These are phyloP conservation scores for Pygoscelis adeliae DNA, from an alignment of 2,113 vertebrate genomes.

Conservation along the genomic window DNA sequence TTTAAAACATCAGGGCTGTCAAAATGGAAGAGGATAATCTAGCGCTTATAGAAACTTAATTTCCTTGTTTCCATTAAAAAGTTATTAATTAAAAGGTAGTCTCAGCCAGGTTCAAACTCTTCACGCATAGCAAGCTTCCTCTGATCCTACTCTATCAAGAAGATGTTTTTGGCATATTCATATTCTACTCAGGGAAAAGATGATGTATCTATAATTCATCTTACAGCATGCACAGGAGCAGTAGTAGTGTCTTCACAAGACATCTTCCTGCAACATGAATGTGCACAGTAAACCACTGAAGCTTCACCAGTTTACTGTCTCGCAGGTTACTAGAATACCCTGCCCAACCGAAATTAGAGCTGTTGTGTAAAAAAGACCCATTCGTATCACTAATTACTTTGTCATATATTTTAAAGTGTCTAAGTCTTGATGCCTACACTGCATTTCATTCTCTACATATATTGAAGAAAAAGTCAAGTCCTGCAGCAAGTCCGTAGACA, in stretches of 20 bases:
- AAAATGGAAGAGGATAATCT: background rate
- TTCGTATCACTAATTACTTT: background rate
- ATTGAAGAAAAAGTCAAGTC: background rate
- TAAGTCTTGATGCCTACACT: fast-evolving
- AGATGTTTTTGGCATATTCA: background rate
- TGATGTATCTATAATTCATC: background rate
- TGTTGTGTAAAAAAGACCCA: background rate
- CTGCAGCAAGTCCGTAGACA: background rate
- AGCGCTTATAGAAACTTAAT: slow-evolving; percentile 6
- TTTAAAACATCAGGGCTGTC: slow-evolving; percentile 2
- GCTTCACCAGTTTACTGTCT: background rate
- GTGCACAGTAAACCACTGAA: background rate
- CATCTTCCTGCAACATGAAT: background rate
- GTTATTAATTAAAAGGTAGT: slow-evolving; percentile 26
- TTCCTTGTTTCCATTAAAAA: slow-evolving; percentile 18
- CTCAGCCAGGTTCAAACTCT: background rate
- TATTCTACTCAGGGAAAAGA: background rate
- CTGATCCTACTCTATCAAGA: background rate
- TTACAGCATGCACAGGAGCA: background rate
- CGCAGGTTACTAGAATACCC: background rate
- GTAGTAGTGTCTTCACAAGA: background rate
- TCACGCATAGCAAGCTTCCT: background rate
- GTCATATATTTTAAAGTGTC: background rate
- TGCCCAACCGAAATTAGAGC: background rate
- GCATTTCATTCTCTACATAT: background rate